Evolutionary conservation across 2,888 invertebrate genomes (phyloP).

Genomic region (Spodoptera picta): DNA sequence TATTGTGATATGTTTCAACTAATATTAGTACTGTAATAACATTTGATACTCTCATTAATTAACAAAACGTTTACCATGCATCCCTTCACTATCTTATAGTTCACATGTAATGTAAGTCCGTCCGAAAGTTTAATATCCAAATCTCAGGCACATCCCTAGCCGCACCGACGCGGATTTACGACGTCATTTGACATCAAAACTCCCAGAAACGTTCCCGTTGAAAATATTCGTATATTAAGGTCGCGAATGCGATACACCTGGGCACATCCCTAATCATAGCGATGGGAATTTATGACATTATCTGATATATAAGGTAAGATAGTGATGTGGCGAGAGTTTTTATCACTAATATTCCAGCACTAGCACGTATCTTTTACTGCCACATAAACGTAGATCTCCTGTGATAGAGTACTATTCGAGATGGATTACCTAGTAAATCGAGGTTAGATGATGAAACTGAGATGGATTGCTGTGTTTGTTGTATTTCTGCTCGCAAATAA

Average conservation of each 20-base stretch:
- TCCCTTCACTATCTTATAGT: too few species aligned
- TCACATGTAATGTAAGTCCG: conserved; percentile 23
- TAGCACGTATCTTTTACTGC: conserved; percentile 37
- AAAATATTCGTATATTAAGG: conserved; percentile 31
- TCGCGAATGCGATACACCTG: conserved; percentile 27
- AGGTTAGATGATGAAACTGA: conserved; percentile 22
- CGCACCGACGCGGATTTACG: conserved; percentile 37
- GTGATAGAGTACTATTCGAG: conserved; percentile 22
- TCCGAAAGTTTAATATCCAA: conserved; percentile 23
- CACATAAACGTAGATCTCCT: conserved; percentile 39
- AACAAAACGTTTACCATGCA: too few species aligned
- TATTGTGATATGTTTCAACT: too few species aligned
- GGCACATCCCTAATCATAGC: conserved; percentile 41
- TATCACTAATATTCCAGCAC: conserved; percentile 40
- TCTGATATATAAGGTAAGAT: conserved; percentile 31
- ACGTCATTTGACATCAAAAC: conserved; percentile 31
- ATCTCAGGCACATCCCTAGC: conserved; percentile 18
- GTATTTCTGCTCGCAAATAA: neutral
- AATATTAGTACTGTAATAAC: too few species aligned
- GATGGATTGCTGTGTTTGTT: conserved; percentile 16
- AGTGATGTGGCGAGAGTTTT: conserved; percentile 46
- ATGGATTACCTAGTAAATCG: conserved; percentile 28
- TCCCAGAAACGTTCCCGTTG: neutral
- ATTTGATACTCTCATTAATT: too few species aligned
- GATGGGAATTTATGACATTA: conserved; percentile 42